Conservation (phyloP, 2,797 vertebrate species). For the Rachycentron canadum region DNA sequence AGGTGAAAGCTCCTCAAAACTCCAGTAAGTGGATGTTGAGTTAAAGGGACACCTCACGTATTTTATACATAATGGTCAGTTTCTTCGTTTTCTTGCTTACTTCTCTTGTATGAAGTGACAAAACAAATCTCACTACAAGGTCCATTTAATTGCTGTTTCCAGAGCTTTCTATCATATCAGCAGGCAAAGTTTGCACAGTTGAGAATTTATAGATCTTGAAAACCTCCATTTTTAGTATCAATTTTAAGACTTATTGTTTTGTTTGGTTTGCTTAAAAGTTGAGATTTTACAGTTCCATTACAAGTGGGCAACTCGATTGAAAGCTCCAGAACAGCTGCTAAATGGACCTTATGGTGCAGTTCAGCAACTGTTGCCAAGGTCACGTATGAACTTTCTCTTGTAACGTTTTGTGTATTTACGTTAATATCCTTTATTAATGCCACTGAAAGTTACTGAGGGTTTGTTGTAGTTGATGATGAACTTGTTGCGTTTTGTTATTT, state of each 20-base stretch:
- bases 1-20: neutral
- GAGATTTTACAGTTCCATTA: neutral
- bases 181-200: neutral
- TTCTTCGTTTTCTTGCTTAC: neutral
- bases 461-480: constrained; percentile 4
- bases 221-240: neutral
- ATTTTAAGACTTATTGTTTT: neutral
- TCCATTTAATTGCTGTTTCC: neutral
- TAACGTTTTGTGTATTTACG: neutral
- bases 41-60: neutral
- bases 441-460: constrained; percentile 8
- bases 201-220: neutral
- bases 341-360: neutral
- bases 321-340: constrained; percentile 14
- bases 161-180: neutral
- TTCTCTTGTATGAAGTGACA: neutral
- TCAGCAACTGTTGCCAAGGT: neutral
- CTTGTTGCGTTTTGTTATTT: constrained; percentile 52
- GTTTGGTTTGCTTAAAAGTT: too few species aligned
- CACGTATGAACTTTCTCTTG: neutral
- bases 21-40: neutral
- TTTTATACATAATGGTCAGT: neutral
- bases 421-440: neutral
- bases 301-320: neutral
- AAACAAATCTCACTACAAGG: neutral